Percentiles rank a stretch among this genome's conserved stretches.
phyloP scores from a whole-genome alignment of 2,797 vertebrate genomes.

The Sebastes vulpes region DNA sequence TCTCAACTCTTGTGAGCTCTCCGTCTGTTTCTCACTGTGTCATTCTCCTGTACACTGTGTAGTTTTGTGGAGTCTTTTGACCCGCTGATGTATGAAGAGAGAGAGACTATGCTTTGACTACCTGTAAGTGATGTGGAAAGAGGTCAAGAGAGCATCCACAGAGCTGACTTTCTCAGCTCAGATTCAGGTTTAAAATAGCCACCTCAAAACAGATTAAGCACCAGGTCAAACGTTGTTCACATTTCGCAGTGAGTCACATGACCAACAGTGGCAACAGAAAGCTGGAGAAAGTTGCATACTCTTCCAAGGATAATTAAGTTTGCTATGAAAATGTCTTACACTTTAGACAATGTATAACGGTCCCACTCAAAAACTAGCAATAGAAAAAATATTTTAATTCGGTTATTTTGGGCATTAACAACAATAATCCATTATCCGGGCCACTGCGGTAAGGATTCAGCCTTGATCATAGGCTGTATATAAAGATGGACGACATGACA shows the following conservation, averaged over 20 bases:
- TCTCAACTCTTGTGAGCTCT: conserved; percentile 31
- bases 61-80: conserved; percentile 22
- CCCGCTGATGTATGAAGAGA: not conserved
- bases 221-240: not conserved
- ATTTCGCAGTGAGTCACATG: not conserved
- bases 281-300: not conserved
- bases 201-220: not conserved
- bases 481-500: no score
- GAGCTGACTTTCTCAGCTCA: not conserved
- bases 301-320: not conserved
- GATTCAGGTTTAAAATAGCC: not conserved
- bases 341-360: not conserved
- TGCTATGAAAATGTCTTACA: not conserved
- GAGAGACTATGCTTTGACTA: conserved; percentile 27
- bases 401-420: no score
- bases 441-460: no score
- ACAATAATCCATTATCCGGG: no score
- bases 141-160: conserved; percentile 3
- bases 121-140: conserved; percentile 25
- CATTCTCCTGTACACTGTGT: not conserved
- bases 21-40: conserved; percentile 7
- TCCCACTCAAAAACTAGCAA: not conserved
- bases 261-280: not conserved
- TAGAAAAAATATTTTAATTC: no score
- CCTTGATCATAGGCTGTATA: no score